A percentile compares a stretch with the other conserved stretches of the same genome.
These are phyloP conservation scores for Globodera rostochiensis DNA, from an alignment of 1,140 invertebrate genomes.

Conservation along the genomic window DNA sequence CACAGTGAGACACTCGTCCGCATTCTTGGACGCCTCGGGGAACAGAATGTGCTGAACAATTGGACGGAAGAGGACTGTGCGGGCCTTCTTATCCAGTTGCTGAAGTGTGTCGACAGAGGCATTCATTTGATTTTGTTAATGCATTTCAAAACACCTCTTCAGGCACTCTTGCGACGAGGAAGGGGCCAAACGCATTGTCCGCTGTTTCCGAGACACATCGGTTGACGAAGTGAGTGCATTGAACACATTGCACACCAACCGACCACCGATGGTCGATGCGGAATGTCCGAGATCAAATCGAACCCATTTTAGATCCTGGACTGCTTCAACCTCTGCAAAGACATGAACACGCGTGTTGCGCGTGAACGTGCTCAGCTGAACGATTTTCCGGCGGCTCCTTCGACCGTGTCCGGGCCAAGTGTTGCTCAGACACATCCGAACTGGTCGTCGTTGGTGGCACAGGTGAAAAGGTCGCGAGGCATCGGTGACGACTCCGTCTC, in stretches of 20 bases:
- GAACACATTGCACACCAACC: too few relatives aligned
- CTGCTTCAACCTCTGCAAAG: conserved; percentile 23
- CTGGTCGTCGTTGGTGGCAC: conserved; percentile 10
- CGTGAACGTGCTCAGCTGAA: conserved; percentile 8
- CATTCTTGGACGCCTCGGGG: background rate
- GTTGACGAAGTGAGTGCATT: conserved; percentile 16
- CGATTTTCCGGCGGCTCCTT: background rate
- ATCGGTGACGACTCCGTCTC: conserved; percentile 5
- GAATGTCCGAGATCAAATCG: background rate
- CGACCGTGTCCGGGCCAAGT: background rate
- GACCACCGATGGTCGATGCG: too few relatives aligned
- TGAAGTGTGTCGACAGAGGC: background rate
- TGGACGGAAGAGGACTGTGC: conserved; percentile 10
- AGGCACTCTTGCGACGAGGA: conserved; percentile 11
- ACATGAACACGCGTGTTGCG: conserved; percentile 12
- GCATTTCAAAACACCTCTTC: background rate
- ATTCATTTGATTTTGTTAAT: background rate
- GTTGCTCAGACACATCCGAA: conserved; percentile 7
- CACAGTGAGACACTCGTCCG: background rate
- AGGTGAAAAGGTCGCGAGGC: conserved; percentile 9
- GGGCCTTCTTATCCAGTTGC: background rate
- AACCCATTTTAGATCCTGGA: conserved; percentile 10
- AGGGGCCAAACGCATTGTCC: conserved; percentile 13
- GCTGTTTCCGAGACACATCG: conserved; percentile 15
- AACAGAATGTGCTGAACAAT: background rate